Conservation (phyloP, 2,888 invertebrate genomes). For the Drosophila mercatorum region DNA sequence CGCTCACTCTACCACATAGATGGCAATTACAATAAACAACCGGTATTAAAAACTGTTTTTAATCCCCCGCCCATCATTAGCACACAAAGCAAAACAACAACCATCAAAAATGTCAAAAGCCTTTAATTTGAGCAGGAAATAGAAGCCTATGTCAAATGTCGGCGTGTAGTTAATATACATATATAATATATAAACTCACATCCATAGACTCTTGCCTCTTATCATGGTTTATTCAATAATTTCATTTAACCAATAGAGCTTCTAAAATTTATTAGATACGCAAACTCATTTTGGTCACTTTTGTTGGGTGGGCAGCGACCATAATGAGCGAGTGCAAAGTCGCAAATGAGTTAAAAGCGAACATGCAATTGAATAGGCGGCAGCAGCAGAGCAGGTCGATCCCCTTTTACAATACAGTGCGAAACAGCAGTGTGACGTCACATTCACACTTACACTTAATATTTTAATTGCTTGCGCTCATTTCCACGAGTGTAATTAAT, state of each 20-base stretch:
- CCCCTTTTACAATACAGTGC: neutral
- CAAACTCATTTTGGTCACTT: neutral
- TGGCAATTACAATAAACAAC: conserved; percentile 67
- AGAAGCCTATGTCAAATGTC: neutral
- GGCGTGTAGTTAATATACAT: neutral
- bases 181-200: neutral
- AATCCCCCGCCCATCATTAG: conserved; percentile 47
- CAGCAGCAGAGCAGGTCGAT: neutral
- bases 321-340: neutral
- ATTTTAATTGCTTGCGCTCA: neutral
- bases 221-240: neutral
- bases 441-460: neutral
- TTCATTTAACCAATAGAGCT: neutral
- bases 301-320: conserved; percentile 31
- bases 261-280: neutral
- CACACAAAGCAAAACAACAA: conserved; percentile 35
- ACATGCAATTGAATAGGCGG: conserved; percentile 1
- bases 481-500: neutral
- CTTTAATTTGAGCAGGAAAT: neutral
- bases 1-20: conserved; percentile 49
- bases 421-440: conserved; percentile 4
- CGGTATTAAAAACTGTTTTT: conserved; percentile 68
- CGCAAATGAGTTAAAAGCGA: conserved; percentile 11
- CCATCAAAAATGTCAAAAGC: conserved; percentile 26
- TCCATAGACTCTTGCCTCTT: neutral